These are phyloP conservation scores for Gobius niger DNA, from an alignment of 2,113 vertebrate genomes.

Conservation along the genomic window DNA sequence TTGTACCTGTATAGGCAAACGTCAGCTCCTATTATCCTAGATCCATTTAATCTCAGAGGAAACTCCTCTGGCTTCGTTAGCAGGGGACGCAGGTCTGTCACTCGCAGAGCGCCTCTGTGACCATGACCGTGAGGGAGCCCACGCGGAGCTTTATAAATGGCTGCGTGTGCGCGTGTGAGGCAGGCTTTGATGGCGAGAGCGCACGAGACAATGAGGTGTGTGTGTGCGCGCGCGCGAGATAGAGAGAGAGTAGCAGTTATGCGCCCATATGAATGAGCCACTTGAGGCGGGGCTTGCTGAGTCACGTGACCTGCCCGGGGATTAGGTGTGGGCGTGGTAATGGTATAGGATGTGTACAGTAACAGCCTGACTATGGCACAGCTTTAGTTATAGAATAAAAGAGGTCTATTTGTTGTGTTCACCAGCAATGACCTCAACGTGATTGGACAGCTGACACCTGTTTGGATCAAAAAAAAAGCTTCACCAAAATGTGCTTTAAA, in stretches of 20 bases:
- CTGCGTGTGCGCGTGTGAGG: slow-evolving; percentile 31
- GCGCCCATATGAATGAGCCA: slow-evolving; percentile 43
- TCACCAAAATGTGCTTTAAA: no score
- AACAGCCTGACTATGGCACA: background rate
- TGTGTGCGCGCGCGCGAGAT: slow-evolving; percentile 14
- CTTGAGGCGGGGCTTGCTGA: slow-evolving; percentile 54
- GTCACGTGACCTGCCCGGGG: slow-evolving; percentile 25
- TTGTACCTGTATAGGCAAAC: slow-evolving; percentile 52
- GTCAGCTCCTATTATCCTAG: slow-evolving; percentile 33
- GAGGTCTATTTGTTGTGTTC: background rate
- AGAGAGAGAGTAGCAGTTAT: slow-evolving; percentile 20
- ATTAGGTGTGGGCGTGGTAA: background rate
- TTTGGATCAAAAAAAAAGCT: no score
- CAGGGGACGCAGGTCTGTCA: slow-evolving; percentile 26
- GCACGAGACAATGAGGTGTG: slow-evolving; percentile 2
- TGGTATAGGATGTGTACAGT: background rate
- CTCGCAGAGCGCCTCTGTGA: slow-evolving; percentile 28
- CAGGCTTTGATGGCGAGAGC: background rate
- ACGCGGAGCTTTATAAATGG: slow-evolving; percentile 32
- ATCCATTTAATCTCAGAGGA: slow-evolving; percentile 41
- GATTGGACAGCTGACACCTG: background rate
- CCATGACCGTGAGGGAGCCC: slow-evolving; percentile 26
- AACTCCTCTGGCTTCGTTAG: slow-evolving; percentile 34
- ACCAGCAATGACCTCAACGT: background rate
- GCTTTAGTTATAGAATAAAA: no score